phyloP scores from a whole-genome alignment of 2,888 invertebrate genomes.

The Poecilus cupreus region DNA sequence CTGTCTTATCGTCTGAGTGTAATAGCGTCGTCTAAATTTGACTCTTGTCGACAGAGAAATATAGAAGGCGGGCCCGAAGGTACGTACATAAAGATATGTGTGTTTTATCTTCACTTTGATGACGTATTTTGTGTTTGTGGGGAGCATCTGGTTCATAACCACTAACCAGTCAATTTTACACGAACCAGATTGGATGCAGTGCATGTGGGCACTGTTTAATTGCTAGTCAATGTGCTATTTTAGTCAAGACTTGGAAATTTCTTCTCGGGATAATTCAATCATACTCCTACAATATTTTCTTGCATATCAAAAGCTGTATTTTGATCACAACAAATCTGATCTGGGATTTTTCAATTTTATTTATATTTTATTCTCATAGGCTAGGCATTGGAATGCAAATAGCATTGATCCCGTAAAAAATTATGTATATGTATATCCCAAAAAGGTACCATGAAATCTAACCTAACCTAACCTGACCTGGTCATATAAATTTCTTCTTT shows the following conservation, averaged over 20 bases:
- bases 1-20: constrained; percentile 1
- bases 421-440: too few relatives aligned
- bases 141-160: constrained; percentile 22
- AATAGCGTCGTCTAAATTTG: constrained; percentile 47
- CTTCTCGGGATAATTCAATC: neutral
- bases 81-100: constrained; percentile 14
- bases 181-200: constrained; percentile 8
- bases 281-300: too few relatives aligned
- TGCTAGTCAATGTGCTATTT: neutral
- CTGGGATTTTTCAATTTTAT: too few relatives aligned
- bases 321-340: too few relatives aligned
- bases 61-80: constrained; percentile 10
- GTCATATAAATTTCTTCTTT: too few relatives aligned
- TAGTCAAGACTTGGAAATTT: neutral
- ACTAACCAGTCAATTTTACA: neutral
- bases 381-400: too few relatives aligned
- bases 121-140: constrained; percentile 29
- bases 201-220: neutral
- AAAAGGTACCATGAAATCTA: too few relatives aligned
- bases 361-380: too few relatives aligned
- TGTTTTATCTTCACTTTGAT: constrained; percentile 35
- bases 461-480: too few relatives aligned
- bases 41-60: constrained; percentile 19
- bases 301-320: too few relatives aligned
- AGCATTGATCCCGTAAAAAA: too few relatives aligned